These are phyloP conservation scores for Caranx ignobilis DNA, from an alignment of 2,113 vertebrate genomes.

Conservation along the genomic window DNA sequence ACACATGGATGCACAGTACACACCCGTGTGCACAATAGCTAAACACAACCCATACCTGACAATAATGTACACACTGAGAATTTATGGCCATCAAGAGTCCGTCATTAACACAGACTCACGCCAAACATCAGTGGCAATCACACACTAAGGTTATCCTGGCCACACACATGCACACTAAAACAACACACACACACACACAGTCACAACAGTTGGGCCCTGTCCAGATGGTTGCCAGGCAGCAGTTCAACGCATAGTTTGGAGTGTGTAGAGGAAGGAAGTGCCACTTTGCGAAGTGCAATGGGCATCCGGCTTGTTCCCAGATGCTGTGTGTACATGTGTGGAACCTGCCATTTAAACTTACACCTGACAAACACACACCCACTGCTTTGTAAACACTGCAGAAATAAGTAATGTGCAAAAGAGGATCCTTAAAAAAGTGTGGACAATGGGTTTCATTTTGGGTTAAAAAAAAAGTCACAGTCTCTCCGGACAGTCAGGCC, in stretches of 20 bases:
- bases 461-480: not conserved
- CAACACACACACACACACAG: conserved; percentile 49
- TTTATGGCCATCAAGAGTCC: conserved; percentile 54
- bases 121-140: conserved; percentile 52
- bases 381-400: conserved; percentile 44
- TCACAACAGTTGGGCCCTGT: conserved; percentile 73
- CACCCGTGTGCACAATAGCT: conserved; percentile 50
- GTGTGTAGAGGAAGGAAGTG: conserved; percentile 84
- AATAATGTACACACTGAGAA: conserved; percentile 49
- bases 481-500: not conserved
- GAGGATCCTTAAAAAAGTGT: conserved; percentile 31
- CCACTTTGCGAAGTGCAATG: conserved; percentile 77
- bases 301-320: conserved; percentile 72
- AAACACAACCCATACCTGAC: conserved; percentile 54
- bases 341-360: conserved; percentile 52
- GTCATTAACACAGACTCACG: conserved; percentile 49
- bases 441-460: conserved; percentile 43
- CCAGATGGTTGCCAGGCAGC: conserved; percentile 82
- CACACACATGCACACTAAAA: conserved; percentile 49
- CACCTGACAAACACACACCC: conserved; percentile 67
- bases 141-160: conserved; percentile 44
- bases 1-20: conserved; percentile 31
- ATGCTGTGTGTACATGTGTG: conserved; percentile 49
- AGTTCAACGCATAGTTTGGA: conserved; percentile 76
- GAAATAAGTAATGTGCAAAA: conserved; percentile 30